Percentiles rank a stretch among this genome's conserved stretches.
Evolutionary conservation across 1,140 invertebrate species (phyloP).

Genomic region (Ruditapes philippinarum): DNA sequence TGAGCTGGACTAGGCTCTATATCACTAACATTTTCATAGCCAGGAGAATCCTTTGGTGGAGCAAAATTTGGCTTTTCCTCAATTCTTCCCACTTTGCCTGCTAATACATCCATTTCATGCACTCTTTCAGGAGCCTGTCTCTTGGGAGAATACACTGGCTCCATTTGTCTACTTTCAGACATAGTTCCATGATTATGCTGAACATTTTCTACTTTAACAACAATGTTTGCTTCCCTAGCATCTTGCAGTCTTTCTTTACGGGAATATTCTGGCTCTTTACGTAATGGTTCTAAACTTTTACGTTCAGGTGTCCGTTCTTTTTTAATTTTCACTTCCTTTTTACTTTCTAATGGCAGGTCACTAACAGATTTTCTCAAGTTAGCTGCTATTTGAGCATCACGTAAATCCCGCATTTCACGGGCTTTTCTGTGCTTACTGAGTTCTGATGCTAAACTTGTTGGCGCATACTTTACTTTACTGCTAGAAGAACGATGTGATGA

Average conservation of each 20-base stretch:
- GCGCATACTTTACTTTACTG: conserved; percentile 78
- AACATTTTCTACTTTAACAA: conserved; percentile 76
- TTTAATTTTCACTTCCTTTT: conserved; percentile 46
- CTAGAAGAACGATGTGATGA: conserved; percentile 38
- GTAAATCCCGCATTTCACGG: conserved; percentile 79
- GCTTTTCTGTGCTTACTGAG: conserved; percentile 81
- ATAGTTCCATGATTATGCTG: conserved; percentile 42
- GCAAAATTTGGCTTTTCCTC: conserved; percentile 68
- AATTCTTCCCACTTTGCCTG: background rate
- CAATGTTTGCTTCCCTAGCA: conserved; percentile 73
- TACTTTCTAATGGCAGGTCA: background rate
- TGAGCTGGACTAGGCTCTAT: conserved; percentile 76
- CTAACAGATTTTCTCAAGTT: conserved; percentile 40
- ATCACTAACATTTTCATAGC: conserved; percentile 77
- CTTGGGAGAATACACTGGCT: conserved; percentile 21
- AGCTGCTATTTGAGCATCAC: conserved; percentile 49
- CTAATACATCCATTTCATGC: background rate
- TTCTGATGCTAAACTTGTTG: conserved; percentile 84
- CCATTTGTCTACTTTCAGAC: background rate
- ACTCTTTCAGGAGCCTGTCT: background rate
- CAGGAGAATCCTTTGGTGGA: conserved; percentile 74
- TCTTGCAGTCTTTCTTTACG: conserved; percentile 48
- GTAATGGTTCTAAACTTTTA: conserved; percentile 41
- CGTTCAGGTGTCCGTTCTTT: conserved; percentile 41
- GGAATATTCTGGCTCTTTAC: conserved; percentile 53